Evolutionary conservation across 1,140 invertebrate genomes (phyloP).

Genomic region (Bombus vancouverensis): DNA sequence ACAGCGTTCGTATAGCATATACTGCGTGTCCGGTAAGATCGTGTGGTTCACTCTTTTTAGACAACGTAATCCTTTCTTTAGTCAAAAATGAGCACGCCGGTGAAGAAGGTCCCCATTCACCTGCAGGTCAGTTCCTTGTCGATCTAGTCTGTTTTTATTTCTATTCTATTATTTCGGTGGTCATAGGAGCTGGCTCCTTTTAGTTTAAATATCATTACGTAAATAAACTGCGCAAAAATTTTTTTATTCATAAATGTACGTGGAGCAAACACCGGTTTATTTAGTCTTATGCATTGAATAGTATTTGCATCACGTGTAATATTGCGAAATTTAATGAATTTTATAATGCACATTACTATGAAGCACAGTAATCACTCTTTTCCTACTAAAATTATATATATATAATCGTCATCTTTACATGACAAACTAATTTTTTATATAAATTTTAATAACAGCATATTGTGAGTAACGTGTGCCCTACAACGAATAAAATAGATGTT

Average conservation of each 20-base stretch:
- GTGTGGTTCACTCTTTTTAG: neutral
- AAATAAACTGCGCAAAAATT: conserved; percentile 10
- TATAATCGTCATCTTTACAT: neutral
- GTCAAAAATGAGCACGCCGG: conserved; percentile 84
- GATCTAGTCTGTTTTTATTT: conserved; percentile 17
- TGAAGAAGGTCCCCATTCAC: conserved; percentile 97
- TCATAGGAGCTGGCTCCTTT: neutral
- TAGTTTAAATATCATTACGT: neutral
- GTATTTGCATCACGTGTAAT: neutral
- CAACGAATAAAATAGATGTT: neutral
- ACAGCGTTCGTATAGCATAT: neutral
- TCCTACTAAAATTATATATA: neutral
- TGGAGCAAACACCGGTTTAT: conserved; percentile 22
- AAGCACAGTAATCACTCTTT: neutral
- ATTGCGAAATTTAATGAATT: neutral
- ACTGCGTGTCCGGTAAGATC: neutral
- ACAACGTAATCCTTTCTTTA: neutral
- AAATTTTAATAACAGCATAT: neutral
- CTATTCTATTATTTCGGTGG: neutral
- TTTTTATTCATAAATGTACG: neutral
- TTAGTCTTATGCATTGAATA: conserved; percentile 6
- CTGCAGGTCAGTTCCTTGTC: conserved; percentile 88
- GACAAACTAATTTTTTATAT: neutral
- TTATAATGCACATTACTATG: neutral
- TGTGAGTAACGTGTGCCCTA: too few relatives aligned